Conservation (phyloP, 2,113 vertebrate genomes). For the Callionymus lyra region DNA sequence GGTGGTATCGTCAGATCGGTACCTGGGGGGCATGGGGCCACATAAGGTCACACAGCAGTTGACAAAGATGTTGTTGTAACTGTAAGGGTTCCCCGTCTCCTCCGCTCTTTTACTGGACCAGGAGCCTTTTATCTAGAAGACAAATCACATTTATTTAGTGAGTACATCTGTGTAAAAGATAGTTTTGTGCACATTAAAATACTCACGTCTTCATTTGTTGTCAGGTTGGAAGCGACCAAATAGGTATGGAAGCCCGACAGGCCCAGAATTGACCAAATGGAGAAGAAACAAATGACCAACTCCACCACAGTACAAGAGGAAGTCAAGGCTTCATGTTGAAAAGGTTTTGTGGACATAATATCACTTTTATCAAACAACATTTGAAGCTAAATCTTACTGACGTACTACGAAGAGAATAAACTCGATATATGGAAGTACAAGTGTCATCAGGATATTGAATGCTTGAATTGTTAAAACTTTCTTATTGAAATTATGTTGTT, state of each 20-base stretch:
- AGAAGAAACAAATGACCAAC: slow-evolving; percentile 93
- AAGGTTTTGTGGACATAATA: slow-evolving; percentile 9
- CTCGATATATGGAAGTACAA: too few relatives aligned
- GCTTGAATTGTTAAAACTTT: too few relatives aligned
- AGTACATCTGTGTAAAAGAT: background rate
- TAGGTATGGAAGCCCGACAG: slow-evolving; percentile 98
- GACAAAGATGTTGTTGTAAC: slow-evolving; percentile 84
- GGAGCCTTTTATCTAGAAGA: slow-evolving; percentile 83
- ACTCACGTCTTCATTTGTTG: slow-evolving; percentile 96
- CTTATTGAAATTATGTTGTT: too few relatives aligned
- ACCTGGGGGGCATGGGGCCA: slow-evolving; percentile 91
- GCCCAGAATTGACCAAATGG: slow-evolving; percentile 95
- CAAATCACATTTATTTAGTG: background rate
- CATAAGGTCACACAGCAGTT: slow-evolving; percentile 93
- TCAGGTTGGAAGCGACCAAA: slow-evolving; percentile 91
- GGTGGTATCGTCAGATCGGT: too few relatives aligned
- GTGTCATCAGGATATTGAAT: too few relatives aligned
- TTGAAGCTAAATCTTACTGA: too few relatives aligned
- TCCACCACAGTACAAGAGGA: slow-evolving; percentile 75
- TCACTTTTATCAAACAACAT: background rate
- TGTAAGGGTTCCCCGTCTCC: slow-evolving; percentile 87
- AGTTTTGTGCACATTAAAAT: too few relatives aligned
- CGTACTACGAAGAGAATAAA: too few relatives aligned
- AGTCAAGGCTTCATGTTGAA: slow-evolving; percentile 67
- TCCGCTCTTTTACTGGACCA: slow-evolving; percentile 88